Conservation (phyloP, 2,888 invertebrate genomes). For the Geotrupes spiniger region DNA sequence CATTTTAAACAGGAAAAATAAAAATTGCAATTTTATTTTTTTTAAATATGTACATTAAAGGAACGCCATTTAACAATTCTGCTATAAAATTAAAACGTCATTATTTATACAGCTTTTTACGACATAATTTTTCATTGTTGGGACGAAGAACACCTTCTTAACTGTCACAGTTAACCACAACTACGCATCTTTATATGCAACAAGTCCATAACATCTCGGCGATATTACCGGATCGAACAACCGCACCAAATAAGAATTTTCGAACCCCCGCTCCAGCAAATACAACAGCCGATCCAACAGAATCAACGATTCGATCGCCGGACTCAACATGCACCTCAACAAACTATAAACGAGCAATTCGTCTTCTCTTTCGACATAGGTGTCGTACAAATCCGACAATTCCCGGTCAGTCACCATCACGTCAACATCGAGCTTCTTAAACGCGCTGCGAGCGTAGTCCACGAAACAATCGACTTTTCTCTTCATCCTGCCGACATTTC, state of each 20-base stretch:
- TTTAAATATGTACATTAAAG: no score
- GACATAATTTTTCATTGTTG: no score
- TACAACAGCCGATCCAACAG: constrained; percentile 78
- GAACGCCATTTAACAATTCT: no score
- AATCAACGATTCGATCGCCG: constrained; percentile 77
- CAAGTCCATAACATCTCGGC: constrained; percentile 76
- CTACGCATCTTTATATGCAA: constrained; percentile 59
- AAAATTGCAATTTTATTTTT: no score
- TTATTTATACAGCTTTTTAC: no score
- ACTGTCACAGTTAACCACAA: no score
- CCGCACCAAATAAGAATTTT: constrained; percentile 64
- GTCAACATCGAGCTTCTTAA: constrained; percentile 59
- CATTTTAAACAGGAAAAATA: no score
- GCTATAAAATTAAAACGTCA: no score
- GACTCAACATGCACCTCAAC: constrained; percentile 71
- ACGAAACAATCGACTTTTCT: constrained; percentile 59
- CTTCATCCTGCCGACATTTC: constrained; percentile 54
- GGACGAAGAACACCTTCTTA: no score
- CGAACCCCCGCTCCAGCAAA: constrained; percentile 63
- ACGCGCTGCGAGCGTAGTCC: constrained; percentile 69
- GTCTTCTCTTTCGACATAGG: constrained; percentile 52
- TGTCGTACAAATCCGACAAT: constrained; percentile 47
- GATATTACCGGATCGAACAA: constrained; percentile 83
- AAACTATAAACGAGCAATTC: constrained; percentile 74
- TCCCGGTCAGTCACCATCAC: constrained; percentile 51